Base-by-base conservation (phyloP, 2,888 invertebrate genomes). In the Uropetala carovei region DNA sequence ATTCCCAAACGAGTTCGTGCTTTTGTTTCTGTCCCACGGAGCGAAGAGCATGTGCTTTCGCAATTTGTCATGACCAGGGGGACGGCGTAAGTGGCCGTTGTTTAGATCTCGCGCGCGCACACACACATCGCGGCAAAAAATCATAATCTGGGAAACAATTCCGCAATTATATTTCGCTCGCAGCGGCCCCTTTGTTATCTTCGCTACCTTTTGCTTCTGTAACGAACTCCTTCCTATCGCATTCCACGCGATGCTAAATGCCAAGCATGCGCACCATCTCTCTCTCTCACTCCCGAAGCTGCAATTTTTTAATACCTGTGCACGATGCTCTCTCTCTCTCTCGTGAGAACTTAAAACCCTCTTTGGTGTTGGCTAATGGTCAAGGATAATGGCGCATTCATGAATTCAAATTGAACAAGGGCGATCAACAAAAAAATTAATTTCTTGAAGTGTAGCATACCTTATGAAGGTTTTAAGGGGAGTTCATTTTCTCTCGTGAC, bases 101-200 rank as follows among this genome's bases (percentile, higher is more conserved):
- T 75, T 22, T 27, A 75, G 27, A 75, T 75, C 75, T 22, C 75
- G 22, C 22, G 11, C 11, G 22, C 75, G 22, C 75, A 22, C 68
- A 18, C 75, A 11, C 75, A 11, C 75, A 75, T 68, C n/a, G 68
- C n/a, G 68, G 75, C 22, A 75, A 75, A 75, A 75, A 75, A 27
- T 22, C 22, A 75, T 75, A 75, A 75, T 75, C 27, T 75, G 75
- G 75, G 75, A 75, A 75, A 75, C 22, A 22, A 68, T 68, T 68
- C 68, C 68, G 22, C 22, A 18, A 68, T 68, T 68, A 68, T 68
- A 68, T n/a, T 75, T 75, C 75, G 8, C 75, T 27, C 75, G 7
- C 75, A 13, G 22, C 22, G 68, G 22, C 27, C 75, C 75, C 27
- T 27, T 75, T 75, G 75, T 75, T 27, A 27, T 75, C 27, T 75